Evolutionary conservation across 2,797 vertebrate genomes (phyloP), one percentile per base, ranked within the genome.

Genomic region (Coilia nasus): DNA sequence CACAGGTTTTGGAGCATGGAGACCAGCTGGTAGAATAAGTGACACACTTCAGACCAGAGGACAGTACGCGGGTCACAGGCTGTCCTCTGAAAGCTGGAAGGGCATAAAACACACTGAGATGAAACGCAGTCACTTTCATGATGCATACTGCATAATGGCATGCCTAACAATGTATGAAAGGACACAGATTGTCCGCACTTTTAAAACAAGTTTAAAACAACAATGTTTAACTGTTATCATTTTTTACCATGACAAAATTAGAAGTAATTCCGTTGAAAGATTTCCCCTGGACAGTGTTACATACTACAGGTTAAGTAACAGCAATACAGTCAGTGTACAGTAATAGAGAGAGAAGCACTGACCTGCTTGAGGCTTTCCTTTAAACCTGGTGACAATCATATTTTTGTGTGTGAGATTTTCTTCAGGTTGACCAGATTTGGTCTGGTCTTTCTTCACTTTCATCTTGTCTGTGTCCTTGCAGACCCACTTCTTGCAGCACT

Each of bases 1-100:
- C 96, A 41, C 97, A 97, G 0, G 96, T 96, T 94, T 96, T 97
- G 17, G 97, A 97, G 89, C 97, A 98, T 87, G 96, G 96, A 2
- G 96, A 97, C 97, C 97, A 98, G 6, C 94, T 94, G n/a, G 96
- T 96, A 62, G 96, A 97, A 85, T 96, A 96, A 88, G 96, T 90
- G 0, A 95, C 93, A 90, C 97, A 98, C 87, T 94, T 95, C 81
- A 93, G 92, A 88, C 93, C 94, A 64, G 94, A 92, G 85, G 93
- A 90, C 54, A 88, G 17, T 85, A 92, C 88, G 78, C 88, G 94
- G 71, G 93, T 93, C 88, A 93, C 85, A 71, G 94, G 93, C 4
- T 84, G 85, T 0, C 89, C 92, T 86, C 92, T 93, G 91, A 97
- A 97, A 88, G 92, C 97, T 98, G 89, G 19, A 57, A 23, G 84